Evolutionary conservation across 92 coral and sea anemone species (phyloP).

Genomic region (Heliopora coerulea): DNA sequence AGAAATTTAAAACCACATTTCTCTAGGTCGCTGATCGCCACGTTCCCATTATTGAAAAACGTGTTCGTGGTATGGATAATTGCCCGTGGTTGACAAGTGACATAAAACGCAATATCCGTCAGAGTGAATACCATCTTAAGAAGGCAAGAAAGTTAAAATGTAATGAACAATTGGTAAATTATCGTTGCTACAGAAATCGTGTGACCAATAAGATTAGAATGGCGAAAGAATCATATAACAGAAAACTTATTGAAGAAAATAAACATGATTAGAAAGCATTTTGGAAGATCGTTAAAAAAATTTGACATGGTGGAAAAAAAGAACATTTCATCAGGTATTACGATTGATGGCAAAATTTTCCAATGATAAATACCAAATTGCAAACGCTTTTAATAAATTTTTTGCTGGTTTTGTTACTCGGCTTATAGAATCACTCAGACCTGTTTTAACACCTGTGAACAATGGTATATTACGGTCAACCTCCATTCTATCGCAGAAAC

Average conservation of each 20-base stretch:
- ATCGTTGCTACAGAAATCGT: conserved; percentile 31
- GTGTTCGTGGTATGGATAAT: conserved; percentile 41
- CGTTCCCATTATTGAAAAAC: conserved; percentile 49
- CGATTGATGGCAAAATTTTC: conserved; percentile 8
- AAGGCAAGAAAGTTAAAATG: conserved; percentile 23
- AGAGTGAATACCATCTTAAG: conserved; percentile 40
- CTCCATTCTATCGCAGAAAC: no score
- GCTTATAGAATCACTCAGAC: conserved; percentile 28
- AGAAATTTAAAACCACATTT: conserved; percentile 1
- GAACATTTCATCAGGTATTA: conserved; percentile 10
- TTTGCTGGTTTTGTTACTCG: conserved; percentile 29
- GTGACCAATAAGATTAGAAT: conserved; percentile 11
- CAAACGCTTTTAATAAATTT: conserved; percentile 46
- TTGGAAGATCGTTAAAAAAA: no score
- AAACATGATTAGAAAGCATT: conserved; percentile 37
- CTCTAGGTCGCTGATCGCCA: conserved; percentile 53
- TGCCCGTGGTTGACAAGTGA: conserved; percentile 39
- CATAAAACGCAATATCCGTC: conserved; percentile 40
- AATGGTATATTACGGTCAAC: no score
- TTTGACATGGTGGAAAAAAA: conserved; percentile 28
- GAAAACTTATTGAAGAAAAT: conserved; percentile 40
- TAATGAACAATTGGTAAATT: conserved; percentile 41
- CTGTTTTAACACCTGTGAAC: no score
- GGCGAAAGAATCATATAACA: conserved; percentile 18
- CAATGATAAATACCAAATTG: conserved; percentile 36